phyloP scores from a whole-genome alignment of 2,797 vertebrate genomes.

The Girardinus metallicus region DNA sequence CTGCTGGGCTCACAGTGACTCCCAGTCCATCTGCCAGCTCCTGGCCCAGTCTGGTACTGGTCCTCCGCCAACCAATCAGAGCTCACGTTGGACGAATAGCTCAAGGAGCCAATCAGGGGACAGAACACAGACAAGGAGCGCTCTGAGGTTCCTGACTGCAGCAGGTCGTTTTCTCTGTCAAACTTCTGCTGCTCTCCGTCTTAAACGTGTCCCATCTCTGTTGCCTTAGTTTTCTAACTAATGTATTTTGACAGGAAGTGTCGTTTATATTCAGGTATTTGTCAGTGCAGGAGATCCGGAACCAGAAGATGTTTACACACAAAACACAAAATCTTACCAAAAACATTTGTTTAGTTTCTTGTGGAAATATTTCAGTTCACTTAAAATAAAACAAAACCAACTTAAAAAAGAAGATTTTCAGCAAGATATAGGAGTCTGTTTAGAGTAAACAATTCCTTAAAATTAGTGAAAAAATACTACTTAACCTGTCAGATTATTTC shows the following conservation, averaged over 20 bases:
- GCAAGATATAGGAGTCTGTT: no score
- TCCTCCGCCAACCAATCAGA: slow-evolving; percentile 1
- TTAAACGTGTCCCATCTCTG: neutral
- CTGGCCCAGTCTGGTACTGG: neutral
- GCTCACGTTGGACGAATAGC: neutral
- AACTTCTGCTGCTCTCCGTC: neutral
- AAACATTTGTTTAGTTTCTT: neutral
- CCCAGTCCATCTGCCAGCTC: slow-evolving; percentile 1
- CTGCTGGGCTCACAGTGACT: neutral
- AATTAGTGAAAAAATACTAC: no score
- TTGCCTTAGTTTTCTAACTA: neutral
- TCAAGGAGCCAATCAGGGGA: neutral
- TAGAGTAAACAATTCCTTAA: no score
- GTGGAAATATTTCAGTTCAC: no score
- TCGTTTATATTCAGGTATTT: neutral
- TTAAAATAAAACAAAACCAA: no score
- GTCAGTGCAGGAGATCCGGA: neutral
- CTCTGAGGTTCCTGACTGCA: neutral
- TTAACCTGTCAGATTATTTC: no score
- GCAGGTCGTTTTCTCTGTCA: neutral
- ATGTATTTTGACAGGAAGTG: neutral
- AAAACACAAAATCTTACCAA: no score
- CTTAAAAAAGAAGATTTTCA: no score
- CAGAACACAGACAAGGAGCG: neutral
- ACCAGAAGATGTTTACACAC: neutral